Evolutionary conservation across 2,888 invertebrate species (phyloP), one percentile per base, ranked within the genome.

Genomic region (Lasioglossum leucozonium): DNA sequence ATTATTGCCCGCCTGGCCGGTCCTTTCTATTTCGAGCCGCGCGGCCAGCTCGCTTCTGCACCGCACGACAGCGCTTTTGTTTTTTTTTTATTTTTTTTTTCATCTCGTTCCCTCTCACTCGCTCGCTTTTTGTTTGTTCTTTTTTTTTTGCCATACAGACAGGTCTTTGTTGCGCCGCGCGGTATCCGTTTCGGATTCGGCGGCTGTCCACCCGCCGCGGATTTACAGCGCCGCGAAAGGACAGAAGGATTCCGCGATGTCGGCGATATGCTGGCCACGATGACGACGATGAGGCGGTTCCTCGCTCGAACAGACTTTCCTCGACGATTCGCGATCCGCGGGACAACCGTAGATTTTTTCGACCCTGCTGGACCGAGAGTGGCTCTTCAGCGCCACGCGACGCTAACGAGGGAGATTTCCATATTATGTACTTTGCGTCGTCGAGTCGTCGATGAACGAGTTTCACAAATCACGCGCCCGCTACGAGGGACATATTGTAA

Each of bases 1-100:
- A 93, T 93, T 93, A 93, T 93, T 93, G 93, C 92, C 85, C 88
- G 89, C 90, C 90, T 89, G 90, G 88, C 91, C 89, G 88, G 91
- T 87, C 90, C 92, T 92, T 93, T 91, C 92, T 93, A 93, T 93
- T 91, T 90, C 89, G 67, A 69, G 67, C 67, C 37, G 40, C 37
- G 40, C 85, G 81, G 82, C 79, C 74, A 86, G 80, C 75, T 79
- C 82, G 73, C 71, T 77, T 84, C 87, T 87, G 44, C 76, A 85
- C 81, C 83, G 85, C 90, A 83, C 89, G 87, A 85, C 85, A 85
- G 76, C 77, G 82, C 88, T 86, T 75, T 72, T 81, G 47, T 47
- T 80, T 71, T 47, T n/a, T 42, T 22, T 42, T 37, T n/a, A n/a
- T n/a, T 58, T 65, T 42, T 37, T 89, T 91, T 87, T 58, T 65